phyloP scores from a whole-genome alignment of 2,888 invertebrate genomes.

The Sinhomidia bicolor region DNA sequence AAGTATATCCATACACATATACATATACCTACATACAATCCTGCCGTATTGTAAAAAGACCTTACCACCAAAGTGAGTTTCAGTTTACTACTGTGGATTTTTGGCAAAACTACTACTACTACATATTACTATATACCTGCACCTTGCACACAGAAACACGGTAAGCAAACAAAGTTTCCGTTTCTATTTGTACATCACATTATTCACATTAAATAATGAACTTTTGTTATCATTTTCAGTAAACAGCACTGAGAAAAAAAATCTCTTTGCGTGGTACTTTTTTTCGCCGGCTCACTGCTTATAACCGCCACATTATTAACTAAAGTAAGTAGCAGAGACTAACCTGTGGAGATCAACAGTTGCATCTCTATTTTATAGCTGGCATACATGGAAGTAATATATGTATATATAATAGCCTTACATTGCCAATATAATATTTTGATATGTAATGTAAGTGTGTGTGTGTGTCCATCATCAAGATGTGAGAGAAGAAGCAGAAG shows the following conservation, averaged over 20 bases:
- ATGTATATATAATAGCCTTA: too few species aligned
- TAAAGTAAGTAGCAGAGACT: not conserved
- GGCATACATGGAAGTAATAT: too few species aligned
- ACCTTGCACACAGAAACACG: not conserved
- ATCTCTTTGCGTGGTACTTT: not conserved
- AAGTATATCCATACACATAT: not conserved
- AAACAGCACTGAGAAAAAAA: not conserved
- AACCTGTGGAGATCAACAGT: constrained; percentile 17
- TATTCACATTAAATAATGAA: not conserved
- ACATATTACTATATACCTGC: not conserved
- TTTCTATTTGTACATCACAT: not conserved
- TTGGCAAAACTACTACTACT: not conserved
- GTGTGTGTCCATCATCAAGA: not conserved
- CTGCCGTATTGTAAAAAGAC: not conserved
- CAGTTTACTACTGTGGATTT: not conserved
- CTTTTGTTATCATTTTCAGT: not conserved
- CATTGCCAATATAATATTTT: constrained; percentile 31
- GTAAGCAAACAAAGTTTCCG: not conserved
- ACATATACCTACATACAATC: too few species aligned
- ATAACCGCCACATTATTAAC: not conserved
- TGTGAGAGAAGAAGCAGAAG: constrained; percentile 32
- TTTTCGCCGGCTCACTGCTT: too few species aligned
- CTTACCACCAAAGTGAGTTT: constrained; percentile 8
- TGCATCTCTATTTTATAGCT: not conserved
- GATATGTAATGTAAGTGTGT: not conserved